phyloP scores from a whole-genome alignment of 2,888 invertebrate genomes.

The Rotaria macrura region DNA sequence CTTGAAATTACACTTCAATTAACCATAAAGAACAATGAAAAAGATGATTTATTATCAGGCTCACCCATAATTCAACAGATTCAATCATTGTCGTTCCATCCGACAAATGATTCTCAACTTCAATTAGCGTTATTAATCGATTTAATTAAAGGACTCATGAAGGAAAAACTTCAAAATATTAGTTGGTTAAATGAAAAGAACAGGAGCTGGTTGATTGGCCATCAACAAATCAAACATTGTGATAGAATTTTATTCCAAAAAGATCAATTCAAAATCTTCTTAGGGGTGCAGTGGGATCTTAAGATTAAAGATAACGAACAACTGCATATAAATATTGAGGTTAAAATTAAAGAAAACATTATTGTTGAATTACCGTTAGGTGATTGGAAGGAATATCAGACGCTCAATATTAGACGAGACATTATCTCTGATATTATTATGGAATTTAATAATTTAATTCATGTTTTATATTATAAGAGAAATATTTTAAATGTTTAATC shows the following conservation, averaged over 20 bases:
- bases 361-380: neutral
- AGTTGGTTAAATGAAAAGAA: neutral
- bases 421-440: neutral
- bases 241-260: neutral
- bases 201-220: neutral
- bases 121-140: neutral
- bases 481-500: neutral
- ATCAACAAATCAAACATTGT: neutral
- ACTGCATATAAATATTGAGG: neutral
- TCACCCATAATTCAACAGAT: neutral
- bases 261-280: neutral
- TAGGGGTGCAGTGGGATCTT: neutral
- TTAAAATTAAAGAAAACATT: neutral
- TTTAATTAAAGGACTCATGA: neutral
- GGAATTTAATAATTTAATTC: neutral
- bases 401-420: neutral
- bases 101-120: neutral
- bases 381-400: neutral
- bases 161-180: neutral
- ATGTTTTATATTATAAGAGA: neutral
- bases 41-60: neutral
- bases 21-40: neutral
- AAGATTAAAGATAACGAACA: neutral
- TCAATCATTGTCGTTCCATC: neutral
- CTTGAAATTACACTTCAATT: neutral